phyloP scores from a whole-genome alignment of 2,797 vertebrate genomes.

The Orientallactaga sibirica region DNA sequence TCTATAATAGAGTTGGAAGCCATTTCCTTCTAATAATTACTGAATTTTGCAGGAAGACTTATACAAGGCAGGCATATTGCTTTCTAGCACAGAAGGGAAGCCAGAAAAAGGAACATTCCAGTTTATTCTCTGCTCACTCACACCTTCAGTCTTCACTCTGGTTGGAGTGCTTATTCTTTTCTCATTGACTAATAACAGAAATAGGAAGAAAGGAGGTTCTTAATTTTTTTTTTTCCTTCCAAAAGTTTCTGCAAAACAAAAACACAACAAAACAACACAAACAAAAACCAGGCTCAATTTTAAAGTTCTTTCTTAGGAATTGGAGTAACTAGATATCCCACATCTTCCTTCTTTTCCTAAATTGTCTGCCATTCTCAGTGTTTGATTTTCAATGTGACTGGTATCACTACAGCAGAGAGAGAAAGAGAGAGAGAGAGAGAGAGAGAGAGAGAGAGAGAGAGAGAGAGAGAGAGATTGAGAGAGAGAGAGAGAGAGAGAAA shows the following conservation, averaged over 20 bases:
- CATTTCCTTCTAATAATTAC: conserved; percentile 35
- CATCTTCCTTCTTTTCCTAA: not conserved
- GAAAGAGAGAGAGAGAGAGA: too few species aligned
- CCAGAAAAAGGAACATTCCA: not conserved
- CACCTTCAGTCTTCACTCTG: not conserved
- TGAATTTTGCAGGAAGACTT: conserved; percentile 45
- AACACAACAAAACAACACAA: not conserved
- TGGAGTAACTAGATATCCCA: not conserved
- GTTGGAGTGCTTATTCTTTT: conserved; percentile 22
- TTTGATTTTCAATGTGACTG: conserved; percentile 68
- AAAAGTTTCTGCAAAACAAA: not conserved
- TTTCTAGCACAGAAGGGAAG: not conserved
- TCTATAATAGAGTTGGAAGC: conserved; percentile 45
- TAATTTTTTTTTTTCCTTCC: too few species aligned
- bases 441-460: too few species aligned
- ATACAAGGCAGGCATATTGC: not conserved
- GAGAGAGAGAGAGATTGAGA: not conserved
- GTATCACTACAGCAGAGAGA: conserved; percentile 36
- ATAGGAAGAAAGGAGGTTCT: conserved; percentile 34
- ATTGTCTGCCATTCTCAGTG: conserved; percentile 52
- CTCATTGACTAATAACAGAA: conserved; percentile 40
- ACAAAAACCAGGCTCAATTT: not conserved
- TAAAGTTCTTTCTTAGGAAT: conserved; percentile 20
- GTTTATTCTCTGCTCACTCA: not conserved
- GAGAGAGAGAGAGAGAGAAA: not conserved